Evolutionary conservation across 2,888 invertebrate genomes (phyloP).

Genomic region (Troides oblongomaculatus): DNA sequence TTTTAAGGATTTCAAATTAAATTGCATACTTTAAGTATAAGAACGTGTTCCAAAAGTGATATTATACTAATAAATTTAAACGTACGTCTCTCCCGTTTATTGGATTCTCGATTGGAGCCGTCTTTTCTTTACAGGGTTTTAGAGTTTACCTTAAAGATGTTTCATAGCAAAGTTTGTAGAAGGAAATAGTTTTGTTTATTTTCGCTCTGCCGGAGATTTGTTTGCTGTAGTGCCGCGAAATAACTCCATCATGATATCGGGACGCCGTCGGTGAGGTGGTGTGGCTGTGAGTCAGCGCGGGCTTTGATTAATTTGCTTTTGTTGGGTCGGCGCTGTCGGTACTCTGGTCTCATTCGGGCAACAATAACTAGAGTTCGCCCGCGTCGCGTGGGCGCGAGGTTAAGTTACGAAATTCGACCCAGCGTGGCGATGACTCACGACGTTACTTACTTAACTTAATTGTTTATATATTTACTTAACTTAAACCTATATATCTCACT

Average conservation of each 20-base stretch:
- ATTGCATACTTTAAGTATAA: too few species aligned
- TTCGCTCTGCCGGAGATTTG: background rate
- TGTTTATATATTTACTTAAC: too few species aligned
- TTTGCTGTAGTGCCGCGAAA: constrained; percentile 2
- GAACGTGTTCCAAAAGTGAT: too few species aligned
- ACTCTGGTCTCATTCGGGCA: constrained; percentile 40
- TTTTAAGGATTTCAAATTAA: too few species aligned
- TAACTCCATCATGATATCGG: constrained; percentile 4
- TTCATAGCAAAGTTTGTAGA: too few species aligned
- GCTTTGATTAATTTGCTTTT: constrained; percentile 43
- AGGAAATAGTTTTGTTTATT: background rate
- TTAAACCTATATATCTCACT: too few species aligned
- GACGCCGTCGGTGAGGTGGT: constrained; percentile 15
- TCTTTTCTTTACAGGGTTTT: too few species aligned
- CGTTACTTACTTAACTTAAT: constrained; percentile 2
- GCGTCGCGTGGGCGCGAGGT: constrained; percentile 38
- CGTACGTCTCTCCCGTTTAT: too few species aligned
- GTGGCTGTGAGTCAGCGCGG: constrained; percentile 39
- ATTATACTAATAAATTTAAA: too few species aligned
- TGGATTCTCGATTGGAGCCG: too few species aligned
- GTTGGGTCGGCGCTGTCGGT: constrained; percentile 31
- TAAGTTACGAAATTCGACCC: constrained; percentile 41
- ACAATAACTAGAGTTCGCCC: constrained; percentile 35
- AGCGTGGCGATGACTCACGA: constrained; percentile 34
- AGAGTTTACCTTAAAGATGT: background rate